phyloP scores from a whole-genome alignment of 2,888 invertebrate genomes.

The Steinernema scapterisci region DNA sequence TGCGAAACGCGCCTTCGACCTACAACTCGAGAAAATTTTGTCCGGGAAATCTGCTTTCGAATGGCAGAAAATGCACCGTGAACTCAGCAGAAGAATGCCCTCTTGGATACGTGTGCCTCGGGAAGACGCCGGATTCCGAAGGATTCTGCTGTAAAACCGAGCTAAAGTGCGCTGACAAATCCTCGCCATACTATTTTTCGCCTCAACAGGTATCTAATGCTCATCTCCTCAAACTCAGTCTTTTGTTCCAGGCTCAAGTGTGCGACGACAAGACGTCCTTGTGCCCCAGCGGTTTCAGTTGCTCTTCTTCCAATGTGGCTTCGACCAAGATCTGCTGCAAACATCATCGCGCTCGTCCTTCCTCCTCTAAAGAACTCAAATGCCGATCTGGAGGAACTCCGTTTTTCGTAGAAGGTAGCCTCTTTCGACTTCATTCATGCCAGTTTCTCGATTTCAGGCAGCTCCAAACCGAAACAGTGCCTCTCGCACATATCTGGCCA shows the following conservation, averaged over 20 bases:
- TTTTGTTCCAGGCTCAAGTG: constrained; percentile 49
- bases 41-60: constrained; percentile 54
- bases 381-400: background rate
- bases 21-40: constrained; percentile 45
- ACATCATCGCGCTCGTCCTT: constrained; percentile 32
- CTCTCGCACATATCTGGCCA: background rate
- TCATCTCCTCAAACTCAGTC: too few species aligned
- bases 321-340: constrained; percentile 54
- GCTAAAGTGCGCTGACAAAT: constrained; percentile 41
- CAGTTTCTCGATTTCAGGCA: background rate
- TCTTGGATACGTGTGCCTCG: constrained; percentile 47
- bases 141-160: constrained; percentile 49
- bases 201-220: background rate
- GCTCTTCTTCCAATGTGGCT: constrained; percentile 52
- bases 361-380: background rate
- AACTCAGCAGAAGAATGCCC: constrained; percentile 55
- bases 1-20: constrained; percentile 37
- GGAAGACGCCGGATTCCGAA: constrained; percentile 36
- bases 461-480: background rate
- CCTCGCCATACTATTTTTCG: background rate
- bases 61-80: constrained; percentile 58
- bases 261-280: constrained; percentile 49
- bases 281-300: constrained; percentile 52
- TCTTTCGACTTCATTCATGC: background rate
- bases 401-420: background rate